Evolutionary conservation across 35 echinoderm and acorn worm species (phyloP).

Genomic region (Amphiura filiformis): DNA sequence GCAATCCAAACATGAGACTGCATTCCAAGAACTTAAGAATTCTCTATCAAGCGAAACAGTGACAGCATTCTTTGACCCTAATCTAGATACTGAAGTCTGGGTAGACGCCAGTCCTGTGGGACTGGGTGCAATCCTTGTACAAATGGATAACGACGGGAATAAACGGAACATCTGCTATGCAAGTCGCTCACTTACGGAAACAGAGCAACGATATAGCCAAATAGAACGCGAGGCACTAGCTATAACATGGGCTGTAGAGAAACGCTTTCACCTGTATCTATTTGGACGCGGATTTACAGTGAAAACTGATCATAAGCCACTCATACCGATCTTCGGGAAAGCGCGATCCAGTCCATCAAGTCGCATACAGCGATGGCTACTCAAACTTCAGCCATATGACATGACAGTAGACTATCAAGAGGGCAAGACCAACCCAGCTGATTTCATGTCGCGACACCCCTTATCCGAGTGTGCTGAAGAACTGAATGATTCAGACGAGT

Average conservation of each 20-base stretch:
- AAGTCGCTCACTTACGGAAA: conserved; percentile 33
- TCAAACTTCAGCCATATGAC: conserved; percentile 34
- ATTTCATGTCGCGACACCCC: conserved; percentile 48
- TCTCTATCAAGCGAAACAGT: conserved; percentile 25
- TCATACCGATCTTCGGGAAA: conserved; percentile 53
- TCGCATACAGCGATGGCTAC: conserved; percentile 38
- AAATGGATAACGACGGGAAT: conserved; percentile 33
- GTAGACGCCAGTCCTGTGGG: conserved; percentile 70
- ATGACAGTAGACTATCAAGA: conserved; percentile 5
- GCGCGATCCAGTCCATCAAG: conserved; percentile 29
- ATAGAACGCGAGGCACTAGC: conserved; percentile 31
- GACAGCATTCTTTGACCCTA: conserved; percentile 16
- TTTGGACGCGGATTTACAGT: conserved; percentile 28
- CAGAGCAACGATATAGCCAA: conserved; percentile 52
- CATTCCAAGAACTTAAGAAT: conserved; percentile 32
- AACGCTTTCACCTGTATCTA: conserved; percentile 41
- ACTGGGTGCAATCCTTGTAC: conserved; percentile 52
- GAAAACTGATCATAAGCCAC: conserved; percentile 43
- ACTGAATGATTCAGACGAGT: background rate
- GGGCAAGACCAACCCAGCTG: conserved; percentile 36
- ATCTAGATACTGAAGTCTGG: conserved; percentile 24
- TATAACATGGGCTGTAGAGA: conserved; percentile 43
- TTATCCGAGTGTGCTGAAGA: background rate
- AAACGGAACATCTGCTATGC: conserved; percentile 41
- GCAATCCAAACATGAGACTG: conserved; percentile 15